Conservation (phyloP, 2,113 vertebrate genomes). For the Ammodytes marinus region DNA sequence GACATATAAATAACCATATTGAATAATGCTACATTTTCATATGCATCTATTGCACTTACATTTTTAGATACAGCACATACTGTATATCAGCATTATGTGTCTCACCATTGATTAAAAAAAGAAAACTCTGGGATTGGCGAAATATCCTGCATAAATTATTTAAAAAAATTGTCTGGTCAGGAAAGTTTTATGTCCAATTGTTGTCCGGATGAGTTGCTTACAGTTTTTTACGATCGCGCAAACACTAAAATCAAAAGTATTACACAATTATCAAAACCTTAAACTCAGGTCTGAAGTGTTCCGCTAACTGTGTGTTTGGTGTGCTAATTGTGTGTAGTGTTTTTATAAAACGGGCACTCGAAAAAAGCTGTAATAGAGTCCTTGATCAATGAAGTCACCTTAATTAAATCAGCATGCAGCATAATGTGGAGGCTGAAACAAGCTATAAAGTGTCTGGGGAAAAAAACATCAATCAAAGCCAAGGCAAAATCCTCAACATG, state of each 20-base stretch:
- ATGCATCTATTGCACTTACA: not conserved
- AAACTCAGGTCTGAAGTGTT: too few relatives aligned
- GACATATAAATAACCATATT: conserved; percentile 24
- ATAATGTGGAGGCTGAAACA: not conserved
- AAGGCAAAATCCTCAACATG: conserved; percentile 33
- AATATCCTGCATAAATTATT: not conserved
- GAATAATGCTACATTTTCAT: conserved; percentile 5
- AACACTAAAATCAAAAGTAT: too few relatives aligned
- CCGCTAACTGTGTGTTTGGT: too few relatives aligned
- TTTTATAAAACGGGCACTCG: too few relatives aligned
- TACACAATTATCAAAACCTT: too few relatives aligned
- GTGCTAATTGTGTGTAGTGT: too few relatives aligned
- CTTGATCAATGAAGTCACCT: conserved; percentile 18
- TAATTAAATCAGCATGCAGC: conserved; percentile 40
- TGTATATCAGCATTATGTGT: not conserved
- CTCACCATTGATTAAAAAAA: not conserved
- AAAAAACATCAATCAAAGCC: conserved; percentile 36
- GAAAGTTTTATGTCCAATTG: not conserved
- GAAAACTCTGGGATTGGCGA: not conserved
- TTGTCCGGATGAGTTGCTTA: not conserved
- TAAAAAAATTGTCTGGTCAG: not conserved
- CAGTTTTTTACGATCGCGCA: too few relatives aligned
- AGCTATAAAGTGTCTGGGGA: not conserved
- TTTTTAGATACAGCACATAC: not conserved
- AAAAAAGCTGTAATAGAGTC: not conserved